Evolutionary conservation across 2,888 invertebrate genomes (phyloP).

Genomic region (Pocota personata): DNA sequence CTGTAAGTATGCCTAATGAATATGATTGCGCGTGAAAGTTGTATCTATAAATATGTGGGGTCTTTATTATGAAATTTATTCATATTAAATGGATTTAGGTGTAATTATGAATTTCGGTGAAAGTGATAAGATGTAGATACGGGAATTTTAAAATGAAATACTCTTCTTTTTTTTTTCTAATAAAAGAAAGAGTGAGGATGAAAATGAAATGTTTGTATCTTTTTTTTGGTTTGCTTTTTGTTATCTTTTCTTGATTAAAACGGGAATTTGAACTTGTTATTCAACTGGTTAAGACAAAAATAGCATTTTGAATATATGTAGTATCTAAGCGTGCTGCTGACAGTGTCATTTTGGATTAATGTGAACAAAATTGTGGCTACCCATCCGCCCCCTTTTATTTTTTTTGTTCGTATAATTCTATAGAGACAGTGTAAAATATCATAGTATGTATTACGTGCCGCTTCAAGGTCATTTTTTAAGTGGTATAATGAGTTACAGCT

Average conservation of each 20-base stretch:
- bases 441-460: neutral
- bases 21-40: constrained; percentile 29
- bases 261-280: constrained; percentile 3
- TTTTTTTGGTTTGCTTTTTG: neutral
- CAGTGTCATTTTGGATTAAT: neutral
- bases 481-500: neutral
- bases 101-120: constrained; percentile 33
- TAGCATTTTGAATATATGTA: neutral
- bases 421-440: neutral
- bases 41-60: constrained; percentile 12
- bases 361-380: no score
- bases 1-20: constrained; percentile 18
- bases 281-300: neutral
- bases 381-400: neutral
- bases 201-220: constrained; percentile 11
- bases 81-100: constrained; percentile 21
- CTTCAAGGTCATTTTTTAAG: neutral
- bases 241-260: neutral
- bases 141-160: neutral
- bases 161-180: neutral
- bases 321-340: neutral
- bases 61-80: constrained; percentile 2
- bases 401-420: neutral
- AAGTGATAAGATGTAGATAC: constrained; percentile 39
- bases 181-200: no score